A percentile compares a stretch with the other conserved stretches of the same genome.
Conservation (phyloP, 2,113 vertebrate species). For the Eptesicus fuscus region DNA sequence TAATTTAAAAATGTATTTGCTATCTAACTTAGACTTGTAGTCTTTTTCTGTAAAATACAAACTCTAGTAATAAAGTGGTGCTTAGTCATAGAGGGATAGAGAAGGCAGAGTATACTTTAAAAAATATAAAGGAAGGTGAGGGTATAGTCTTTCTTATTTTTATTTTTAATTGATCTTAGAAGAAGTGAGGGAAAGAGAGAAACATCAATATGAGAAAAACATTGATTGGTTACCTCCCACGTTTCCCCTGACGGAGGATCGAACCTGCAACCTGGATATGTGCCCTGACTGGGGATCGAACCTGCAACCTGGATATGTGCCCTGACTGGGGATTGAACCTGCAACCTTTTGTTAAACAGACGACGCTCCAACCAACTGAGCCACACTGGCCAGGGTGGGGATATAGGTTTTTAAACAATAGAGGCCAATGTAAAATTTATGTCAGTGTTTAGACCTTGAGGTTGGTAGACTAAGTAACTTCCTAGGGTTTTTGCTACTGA, state of each 20-base stretch:
- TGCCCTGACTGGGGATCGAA: background rate
- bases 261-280: background rate
- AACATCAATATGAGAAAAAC: background rate
- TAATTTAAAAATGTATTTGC: slow-evolving; percentile 12
- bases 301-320: background rate
- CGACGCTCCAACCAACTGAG: background rate
- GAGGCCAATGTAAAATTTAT: background rate
- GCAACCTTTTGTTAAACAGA: background rate
- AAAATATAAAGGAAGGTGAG: background rate
- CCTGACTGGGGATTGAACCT: background rate
- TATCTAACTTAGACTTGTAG: background rate
- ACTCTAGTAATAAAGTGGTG: background rate
- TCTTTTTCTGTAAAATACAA: slow-evolving; percentile 16
- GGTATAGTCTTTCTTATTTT: background rate
- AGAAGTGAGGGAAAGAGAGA: background rate
- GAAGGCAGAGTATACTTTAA: background rate
- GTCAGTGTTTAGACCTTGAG: background rate
- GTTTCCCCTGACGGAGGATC: no score
- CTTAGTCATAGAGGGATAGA: background rate
- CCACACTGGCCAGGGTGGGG: background rate
- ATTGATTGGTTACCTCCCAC: background rate
- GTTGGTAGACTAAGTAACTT: background rate
- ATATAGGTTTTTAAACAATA: background rate
- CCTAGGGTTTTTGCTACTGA: background rate
- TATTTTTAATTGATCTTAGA: background rate